phyloP scores from a whole-genome alignment of 2,797 vertebrate genomes.

The Falco naumanni region DNA sequence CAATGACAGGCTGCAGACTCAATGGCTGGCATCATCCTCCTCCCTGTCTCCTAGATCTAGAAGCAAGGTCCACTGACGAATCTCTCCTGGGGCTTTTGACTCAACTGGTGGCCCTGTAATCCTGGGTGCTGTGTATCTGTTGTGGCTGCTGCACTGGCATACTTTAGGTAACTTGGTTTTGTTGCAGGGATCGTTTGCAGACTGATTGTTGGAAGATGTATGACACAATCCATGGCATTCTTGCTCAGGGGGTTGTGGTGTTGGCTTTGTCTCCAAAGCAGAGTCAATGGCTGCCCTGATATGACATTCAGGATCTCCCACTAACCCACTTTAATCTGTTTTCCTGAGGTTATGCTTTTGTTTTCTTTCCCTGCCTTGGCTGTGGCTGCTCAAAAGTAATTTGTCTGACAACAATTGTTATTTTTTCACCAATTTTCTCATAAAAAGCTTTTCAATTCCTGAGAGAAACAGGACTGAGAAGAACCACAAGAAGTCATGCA shows the following conservation, averaged over 20 bases:
- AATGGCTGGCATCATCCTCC: background rate
- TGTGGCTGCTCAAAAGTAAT: background rate
- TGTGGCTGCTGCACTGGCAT: background rate
- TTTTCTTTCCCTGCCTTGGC: background rate
- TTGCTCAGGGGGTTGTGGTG: background rate
- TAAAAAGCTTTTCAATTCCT: background rate
- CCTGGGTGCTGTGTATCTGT: background rate
- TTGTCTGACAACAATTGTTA: background rate
- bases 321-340: background rate
- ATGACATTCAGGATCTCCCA: background rate
- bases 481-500: background rate
- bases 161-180: background rate
- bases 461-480: background rate
- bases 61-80: background rate
- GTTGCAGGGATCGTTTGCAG: background rate
- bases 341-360: background rate
- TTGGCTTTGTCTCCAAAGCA: background rate
- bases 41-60: background rate
- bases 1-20: background rate
- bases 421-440: background rate
- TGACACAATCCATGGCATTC: background rate
- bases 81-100: background rate
- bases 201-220: background rate
- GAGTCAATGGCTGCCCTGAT: background rate
- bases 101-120: constrained; percentile 7